Conservation (phyloP, 2,888 invertebrate genomes). For the Lissocephala sabroskyi region DNA sequence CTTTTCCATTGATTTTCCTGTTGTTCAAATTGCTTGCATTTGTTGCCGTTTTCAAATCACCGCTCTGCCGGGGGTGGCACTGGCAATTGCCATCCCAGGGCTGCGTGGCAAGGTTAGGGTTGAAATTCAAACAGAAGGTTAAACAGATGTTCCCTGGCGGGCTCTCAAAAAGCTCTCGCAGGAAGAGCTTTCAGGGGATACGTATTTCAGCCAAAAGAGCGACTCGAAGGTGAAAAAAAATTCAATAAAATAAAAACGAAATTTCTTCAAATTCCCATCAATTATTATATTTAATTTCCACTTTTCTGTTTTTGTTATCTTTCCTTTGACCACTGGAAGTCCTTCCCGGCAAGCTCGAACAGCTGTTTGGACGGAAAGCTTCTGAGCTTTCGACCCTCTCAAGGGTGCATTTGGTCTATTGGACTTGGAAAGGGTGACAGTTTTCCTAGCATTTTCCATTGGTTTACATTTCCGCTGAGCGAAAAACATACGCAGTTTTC, state of each 20-base stretch:
- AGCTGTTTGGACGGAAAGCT: conserved; percentile 40
- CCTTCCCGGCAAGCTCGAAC: conserved; percentile 1
- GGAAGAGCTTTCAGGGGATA: conserved; percentile 22
- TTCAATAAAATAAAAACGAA: background rate
- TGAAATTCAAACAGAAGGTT: conserved; percentile 34
- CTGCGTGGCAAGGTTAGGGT: conserved; percentile 59
- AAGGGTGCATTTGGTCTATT: no score
- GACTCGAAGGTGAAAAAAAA: background rate
- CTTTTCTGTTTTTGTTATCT: no score
- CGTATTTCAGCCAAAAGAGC: background rate
- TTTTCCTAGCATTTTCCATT: conserved; percentile 44
- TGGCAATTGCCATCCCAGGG: no score
- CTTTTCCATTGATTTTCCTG: conserved; percentile 53
- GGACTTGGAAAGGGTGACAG: conserved; percentile 4
- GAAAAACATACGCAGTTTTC: background rate
- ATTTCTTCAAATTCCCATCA: no score
- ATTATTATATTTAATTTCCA: background rate
- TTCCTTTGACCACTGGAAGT: no score
- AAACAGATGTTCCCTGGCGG: conserved; percentile 44
- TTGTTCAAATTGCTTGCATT: conserved; percentile 7
- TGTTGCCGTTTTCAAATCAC: conserved; percentile 10
- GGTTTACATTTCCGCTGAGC: conserved; percentile 43
- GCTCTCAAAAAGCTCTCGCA: background rate
- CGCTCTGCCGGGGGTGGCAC: conserved; percentile 15
- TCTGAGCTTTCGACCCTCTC: conserved; percentile 16